Base-by-base conservation (phyloP, 2,797 vertebrate species). In the Lutjanus argentimaculatus region DNA sequence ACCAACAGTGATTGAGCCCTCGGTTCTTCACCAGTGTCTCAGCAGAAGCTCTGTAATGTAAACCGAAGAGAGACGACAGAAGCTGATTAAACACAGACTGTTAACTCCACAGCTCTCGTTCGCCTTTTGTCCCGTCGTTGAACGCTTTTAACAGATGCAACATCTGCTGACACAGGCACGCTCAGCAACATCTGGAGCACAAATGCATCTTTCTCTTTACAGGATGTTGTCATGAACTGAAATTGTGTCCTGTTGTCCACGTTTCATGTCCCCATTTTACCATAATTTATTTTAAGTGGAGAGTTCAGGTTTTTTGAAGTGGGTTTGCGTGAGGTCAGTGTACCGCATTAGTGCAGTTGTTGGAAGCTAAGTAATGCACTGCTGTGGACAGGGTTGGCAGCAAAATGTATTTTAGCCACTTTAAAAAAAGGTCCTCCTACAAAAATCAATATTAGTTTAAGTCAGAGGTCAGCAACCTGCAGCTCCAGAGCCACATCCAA, bases 161-260 rank as follows among this genome's bases (percentile, higher is more conserved):
- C 21, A 56, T 65, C 59, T 80, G 75, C 59, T 17, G 59, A 62
- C 51, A 57, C n/a, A 8, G 51, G 8, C 2, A 22, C 9, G n/a
- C 19, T 67, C n/a, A 48, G 9, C 4, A n/a, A 67, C 67, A 75
- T 77, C 52, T 83, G 69, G 65, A 77, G 15, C 40, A 5, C 8
- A 62, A 66, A 36, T 36, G 8, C 1, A 8, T 25, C 36, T 74
- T 72, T 43, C 16, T 2, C 10, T 66, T 68, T 12, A 48, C 16
- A 49, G 16, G 22, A 72, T 68, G 21, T 53, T n/a, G 43, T n/a
- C 21, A 7, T 22, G 48, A 22, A 19, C 13, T 52, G 15, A 56
- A 19, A 19, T 3, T 7, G 9, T 22, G 36, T 43, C 36, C 36
- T 30, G 46, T 15, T 19, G 11, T 36, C 16, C 9, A 19, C 56